Conservation (phyloP, 2,888 invertebrate genomes). For the Dryobotodes eremita region DNA sequence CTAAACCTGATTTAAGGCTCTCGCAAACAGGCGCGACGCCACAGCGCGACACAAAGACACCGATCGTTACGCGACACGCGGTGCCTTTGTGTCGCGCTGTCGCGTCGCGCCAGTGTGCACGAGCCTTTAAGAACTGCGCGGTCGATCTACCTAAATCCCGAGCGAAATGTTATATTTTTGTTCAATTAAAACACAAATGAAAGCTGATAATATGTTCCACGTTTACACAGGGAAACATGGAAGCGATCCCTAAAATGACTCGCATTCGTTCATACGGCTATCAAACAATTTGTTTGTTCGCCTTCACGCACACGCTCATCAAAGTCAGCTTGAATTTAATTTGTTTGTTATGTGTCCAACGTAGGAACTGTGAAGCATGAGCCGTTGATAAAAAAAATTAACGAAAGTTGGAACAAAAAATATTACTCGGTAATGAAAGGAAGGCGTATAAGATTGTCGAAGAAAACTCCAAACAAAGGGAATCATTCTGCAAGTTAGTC, state of each 20-base stretch:
- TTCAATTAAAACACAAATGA: neutral
- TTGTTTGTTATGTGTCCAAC: neutral
- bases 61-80: too few species aligned
- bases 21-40: too few species aligned
- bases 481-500: slow-evolving; percentile 17
- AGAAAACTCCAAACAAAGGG: slow-evolving; percentile 19
- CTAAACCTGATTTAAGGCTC: too few species aligned
- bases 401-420: slow-evolving; percentile 22
- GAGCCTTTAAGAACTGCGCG: too few species aligned
- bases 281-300: slow-evolving; percentile 14
- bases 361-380: neutral
- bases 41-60: too few species aligned
- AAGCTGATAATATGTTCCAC: slow-evolving; percentile 31
- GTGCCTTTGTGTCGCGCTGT: too few species aligned
- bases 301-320: neutral
- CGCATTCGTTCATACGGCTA: neutral
- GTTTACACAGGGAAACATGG: slow-evolving; percentile 2
- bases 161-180: neutral
- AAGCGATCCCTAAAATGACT: neutral
- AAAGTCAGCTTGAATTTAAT: slow-evolving; percentile 14
- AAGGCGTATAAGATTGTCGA: slow-evolving; percentile 22
- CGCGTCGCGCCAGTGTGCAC: too few species aligned
- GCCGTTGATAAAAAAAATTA: slow-evolving; percentile 3
- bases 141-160: neutral
- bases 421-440: slow-evolving; percentile 16